phyloP scores from a whole-genome alignment of 1,140 invertebrate species.

The Zaprionus vittiger region DNA sequence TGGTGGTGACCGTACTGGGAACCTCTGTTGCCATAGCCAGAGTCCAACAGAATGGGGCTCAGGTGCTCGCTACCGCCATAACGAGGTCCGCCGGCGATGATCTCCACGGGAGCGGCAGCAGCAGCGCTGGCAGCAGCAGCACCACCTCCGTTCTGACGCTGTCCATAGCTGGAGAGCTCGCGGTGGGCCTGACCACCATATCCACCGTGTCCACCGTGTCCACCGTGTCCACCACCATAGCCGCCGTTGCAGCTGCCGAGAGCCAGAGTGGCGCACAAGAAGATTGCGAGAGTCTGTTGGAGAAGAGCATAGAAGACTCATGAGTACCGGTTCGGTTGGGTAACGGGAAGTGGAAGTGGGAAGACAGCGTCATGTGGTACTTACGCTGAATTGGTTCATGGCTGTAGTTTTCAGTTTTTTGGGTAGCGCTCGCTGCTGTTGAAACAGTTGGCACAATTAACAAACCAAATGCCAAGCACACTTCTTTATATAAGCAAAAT shows the following conservation, averaged over 20 bases:
- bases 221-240: constrained; percentile 25
- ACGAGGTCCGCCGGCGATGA: constrained; percentile 57
- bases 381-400: constrained; percentile 80
- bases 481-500: constrained; percentile 81
- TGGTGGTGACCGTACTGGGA: constrained; percentile 4
- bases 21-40: constrained; percentile 29
- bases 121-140: constrained; percentile 62
- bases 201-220: constrained; percentile 11
- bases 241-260: constrained; percentile 57
- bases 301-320: neutral
- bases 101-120: constrained; percentile 58
- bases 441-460: constrained; percentile 80
- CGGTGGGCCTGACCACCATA: constrained; percentile 35
- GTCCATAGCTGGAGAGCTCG: constrained; percentile 33
- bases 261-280: constrained; percentile 61
- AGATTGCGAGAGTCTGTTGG: constrained; percentile 58
- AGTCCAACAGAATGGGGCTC: constrained; percentile 41
- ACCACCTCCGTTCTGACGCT: constrained; percentile 42
- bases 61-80: constrained; percentile 40
- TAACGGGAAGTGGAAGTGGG: constrained; percentile 37
- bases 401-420: constrained; percentile 55
- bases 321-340: constrained; percentile 6
- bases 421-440: constrained; percentile 57
- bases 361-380: constrained; percentile 47
- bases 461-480: constrained; percentile 76